Base-by-base conservation (phyloP, 2,888 invertebrate species). In the Pandemis corylana region DNA sequence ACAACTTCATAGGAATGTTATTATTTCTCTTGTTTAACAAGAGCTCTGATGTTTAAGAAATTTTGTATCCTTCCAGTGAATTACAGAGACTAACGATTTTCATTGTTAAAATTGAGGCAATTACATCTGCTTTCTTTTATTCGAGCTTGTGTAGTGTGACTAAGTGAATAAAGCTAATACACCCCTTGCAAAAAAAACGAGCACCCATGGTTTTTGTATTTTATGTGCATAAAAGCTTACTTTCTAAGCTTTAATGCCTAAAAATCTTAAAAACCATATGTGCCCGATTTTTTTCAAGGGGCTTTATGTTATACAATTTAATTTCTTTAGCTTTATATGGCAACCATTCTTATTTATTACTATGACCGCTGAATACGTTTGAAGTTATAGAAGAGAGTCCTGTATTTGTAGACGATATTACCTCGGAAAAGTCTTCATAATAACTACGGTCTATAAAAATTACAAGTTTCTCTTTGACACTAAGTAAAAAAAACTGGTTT, bases 1-100 rank as follows among this genome's bases (percentile, higher is more conserved):
- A 89, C 87, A 83, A 82, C 79, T 80, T 76, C 75, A 76, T 80
- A 81, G n/a, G 63, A 51, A 62, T 44, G 59, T 20, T 64, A 36
- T 83, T 81, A 82, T 84, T 83, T 82, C 76, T 85, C 86, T 87
- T 88, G 88, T 89, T 69, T 84, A 81, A 89, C 88, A 86, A 87
- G 86, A 85, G 80, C 77, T 77, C 78, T 76, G 77, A 64, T 46
- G 80, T 78, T 81, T 79, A 77, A 80, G 56, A 56, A 82, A 80
- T 81, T 80, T 78, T 82, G 80, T 78, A 61, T 76, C 75, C 46
- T 74, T 59, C 28, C 59, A 59, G 56, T 56, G 56, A 56, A 59
- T 59, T 20, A 59, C 12, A 9, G 7, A 15, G 13, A 20, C 15
- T 56, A 56, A 56, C 56, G 9, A 20, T 56, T 56, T 9, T 7